Evolutionary conservation across 2,888 invertebrate species (phyloP), one percentile per base, ranked within the genome.

Genomic region (Dioctria linearis): DNA sequence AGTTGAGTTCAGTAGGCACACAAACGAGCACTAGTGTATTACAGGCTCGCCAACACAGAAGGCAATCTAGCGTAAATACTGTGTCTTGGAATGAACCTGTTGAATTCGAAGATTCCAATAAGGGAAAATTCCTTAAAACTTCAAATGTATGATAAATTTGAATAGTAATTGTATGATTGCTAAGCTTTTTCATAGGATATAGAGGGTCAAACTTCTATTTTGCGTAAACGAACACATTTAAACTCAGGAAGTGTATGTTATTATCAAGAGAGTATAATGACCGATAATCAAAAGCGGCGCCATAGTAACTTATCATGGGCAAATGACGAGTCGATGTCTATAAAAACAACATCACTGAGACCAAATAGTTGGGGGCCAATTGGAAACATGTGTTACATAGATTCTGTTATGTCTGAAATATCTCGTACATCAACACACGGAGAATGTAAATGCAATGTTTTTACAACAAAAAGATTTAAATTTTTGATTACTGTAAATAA

Each of bases 371-470:
- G 89, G 89, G 89, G 88, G 80, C 89, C 88, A 13, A 85, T 87
- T 49, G 88, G 88, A 85, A 88, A 86, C 84, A 85, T 84, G 81
- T 86, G 84, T 83, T 86, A 86, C 83, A 91, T 95, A 83, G 93
- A 94, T 84, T 95, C 96, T 81, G 90, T 95, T 87, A 91, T 94
- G 86, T 94, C 95, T 83, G 93, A 93, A 86, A 93, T 94, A 83
- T 94, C 95, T 86, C 94, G 93, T 84, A 92, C 92, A 80, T 90
- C 91, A 86, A 96, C 96, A 85, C 96, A 97, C 91, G 96, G 96
- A 88, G 96, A 95, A 91, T 97, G 97, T 97, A 96, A 94, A 88
- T 88, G 51, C 2, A 40, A 39, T 8, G 5, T 63, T 71, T 40
- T 13, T 57, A 42, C 40, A 57, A 40, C 3, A 37, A 73, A 59